Conservation (phyloP, 2,888 invertebrate species). For the Plemyria rubiginata region DNA sequence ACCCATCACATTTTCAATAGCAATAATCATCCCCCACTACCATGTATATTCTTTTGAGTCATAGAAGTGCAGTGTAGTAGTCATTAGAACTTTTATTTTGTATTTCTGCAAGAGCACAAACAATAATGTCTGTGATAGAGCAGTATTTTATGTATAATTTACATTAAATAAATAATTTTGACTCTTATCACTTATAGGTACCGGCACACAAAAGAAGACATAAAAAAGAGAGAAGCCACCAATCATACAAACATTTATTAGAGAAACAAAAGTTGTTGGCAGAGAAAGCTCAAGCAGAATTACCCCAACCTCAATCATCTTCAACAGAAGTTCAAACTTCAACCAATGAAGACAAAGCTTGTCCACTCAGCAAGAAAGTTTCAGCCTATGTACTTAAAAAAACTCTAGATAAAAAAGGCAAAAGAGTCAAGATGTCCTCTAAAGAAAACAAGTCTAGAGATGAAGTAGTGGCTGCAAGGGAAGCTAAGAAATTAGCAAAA, state of each 20-base stretch:
- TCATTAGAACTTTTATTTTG: not conserved
- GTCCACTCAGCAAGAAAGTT: slow-evolving; percentile 10
- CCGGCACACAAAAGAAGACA: slow-evolving; percentile 24
- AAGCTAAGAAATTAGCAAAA: slow-evolving; percentile 75
- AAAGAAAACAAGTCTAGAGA: slow-evolving; percentile 63
- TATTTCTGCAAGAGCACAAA: not conserved
- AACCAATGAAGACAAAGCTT: slow-evolving; percentile 14
- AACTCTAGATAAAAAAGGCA: slow-evolving; percentile 31
- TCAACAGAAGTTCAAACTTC: slow-evolving; percentile 4
- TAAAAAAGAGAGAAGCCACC: slow-evolving; percentile 20
- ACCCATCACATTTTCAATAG: no score
- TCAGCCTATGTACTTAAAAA: slow-evolving; percentile 15
- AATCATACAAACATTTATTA: slow-evolving; percentile 22
- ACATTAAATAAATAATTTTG: not conserved
- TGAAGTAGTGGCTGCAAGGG: slow-evolving; percentile 69
- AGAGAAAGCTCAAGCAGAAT: slow-evolving; percentile 5
- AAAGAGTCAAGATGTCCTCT: slow-evolving; percentile 57
- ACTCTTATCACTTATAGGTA: slow-evolving; percentile 11
- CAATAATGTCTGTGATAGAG: not conserved
- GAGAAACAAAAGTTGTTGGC: slow-evolving; percentile 6
- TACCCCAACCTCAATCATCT: slow-evolving; percentile 8
- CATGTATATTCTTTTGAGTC: not conserved
- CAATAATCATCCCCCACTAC: not conserved
- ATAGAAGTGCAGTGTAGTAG: not conserved
- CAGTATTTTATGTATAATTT: not conserved